Conservation (phyloP, 1,140 invertebrate genomes). For the Aphis craccivora region DNA sequence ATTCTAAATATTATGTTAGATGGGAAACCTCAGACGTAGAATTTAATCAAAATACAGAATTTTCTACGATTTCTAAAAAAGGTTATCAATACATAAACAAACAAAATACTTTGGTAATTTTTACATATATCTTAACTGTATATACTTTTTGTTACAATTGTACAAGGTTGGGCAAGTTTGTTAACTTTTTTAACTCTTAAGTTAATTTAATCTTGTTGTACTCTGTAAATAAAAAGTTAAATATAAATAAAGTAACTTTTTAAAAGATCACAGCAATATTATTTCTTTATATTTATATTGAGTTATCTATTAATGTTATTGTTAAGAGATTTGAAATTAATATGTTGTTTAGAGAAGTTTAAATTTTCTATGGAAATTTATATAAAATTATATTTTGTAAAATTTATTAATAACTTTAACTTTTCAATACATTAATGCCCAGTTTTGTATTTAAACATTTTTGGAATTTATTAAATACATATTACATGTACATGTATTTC, state of each 20-base stretch:
- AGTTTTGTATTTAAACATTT: neutral
- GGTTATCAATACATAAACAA: conserved; percentile 20
- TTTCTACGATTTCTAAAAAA: neutral
- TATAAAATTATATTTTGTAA: neutral
- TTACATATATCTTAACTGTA: neutral
- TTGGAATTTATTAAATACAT: neutral
- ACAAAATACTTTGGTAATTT: neutral
- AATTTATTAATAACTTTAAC: neutral
- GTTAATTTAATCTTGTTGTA: neutral
- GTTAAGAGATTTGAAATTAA: neutral
- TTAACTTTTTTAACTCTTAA: neutral
- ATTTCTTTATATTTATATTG: neutral
- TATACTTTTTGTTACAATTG: neutral
- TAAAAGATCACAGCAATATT: neutral
- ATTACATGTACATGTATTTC: neutral
- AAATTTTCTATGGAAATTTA: neutral
- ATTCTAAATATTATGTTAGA: neutral
- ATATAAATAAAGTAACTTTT: neutral
- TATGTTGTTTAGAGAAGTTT: neutral
- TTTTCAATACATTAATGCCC: neutral
- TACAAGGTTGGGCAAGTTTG: neutral
- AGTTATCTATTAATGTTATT: neutral
- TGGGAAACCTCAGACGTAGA: conserved; percentile 44
- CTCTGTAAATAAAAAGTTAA: neutral
- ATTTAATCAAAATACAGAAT: neutral